phyloP scores from a whole-genome alignment of 37 sponge, comb jelly and placozoan genomes.

The Oscarella lobularis region DNA sequence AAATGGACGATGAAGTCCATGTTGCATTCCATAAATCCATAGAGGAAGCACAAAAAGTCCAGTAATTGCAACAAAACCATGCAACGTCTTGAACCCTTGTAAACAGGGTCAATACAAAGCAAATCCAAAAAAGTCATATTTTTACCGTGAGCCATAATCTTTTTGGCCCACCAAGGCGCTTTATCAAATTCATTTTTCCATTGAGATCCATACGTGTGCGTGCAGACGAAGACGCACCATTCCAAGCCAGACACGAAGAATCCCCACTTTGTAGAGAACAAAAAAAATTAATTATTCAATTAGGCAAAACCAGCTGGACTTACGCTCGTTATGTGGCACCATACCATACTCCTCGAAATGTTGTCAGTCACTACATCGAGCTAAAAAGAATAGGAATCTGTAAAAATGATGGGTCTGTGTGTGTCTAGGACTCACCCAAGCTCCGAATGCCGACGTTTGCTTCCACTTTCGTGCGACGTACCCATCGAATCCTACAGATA shows the following conservation, averaged over 20 bases:
- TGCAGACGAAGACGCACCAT: slow-evolving; percentile 1
- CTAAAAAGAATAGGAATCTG: neutral
- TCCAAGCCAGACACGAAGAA: neutral
- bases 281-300: neutral
- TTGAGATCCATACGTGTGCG: neutral
- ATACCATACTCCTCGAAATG: neutral
- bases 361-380: slow-evolving; percentile 4
- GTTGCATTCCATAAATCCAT: neutral
- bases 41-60: neutral
- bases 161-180: neutral
- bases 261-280: neutral
- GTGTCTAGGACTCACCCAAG: neutral
- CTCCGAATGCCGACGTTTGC: slow-evolving; percentile 6
- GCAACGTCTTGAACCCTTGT: slow-evolving; percentile 3
- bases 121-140: neutral
- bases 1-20: too few relatives aligned
- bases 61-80: neutral
- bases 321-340: neutral
- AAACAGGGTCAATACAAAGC: neutral
- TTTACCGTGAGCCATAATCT: neutral
- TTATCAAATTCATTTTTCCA: neutral
- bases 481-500: neutral
- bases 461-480: neutral
- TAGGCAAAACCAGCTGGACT: neutral
- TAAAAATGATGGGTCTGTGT: neutral